Evolutionary conservation across 1,140 invertebrate genomes (phyloP).

Genomic region (Drosophila obscura): DNA sequence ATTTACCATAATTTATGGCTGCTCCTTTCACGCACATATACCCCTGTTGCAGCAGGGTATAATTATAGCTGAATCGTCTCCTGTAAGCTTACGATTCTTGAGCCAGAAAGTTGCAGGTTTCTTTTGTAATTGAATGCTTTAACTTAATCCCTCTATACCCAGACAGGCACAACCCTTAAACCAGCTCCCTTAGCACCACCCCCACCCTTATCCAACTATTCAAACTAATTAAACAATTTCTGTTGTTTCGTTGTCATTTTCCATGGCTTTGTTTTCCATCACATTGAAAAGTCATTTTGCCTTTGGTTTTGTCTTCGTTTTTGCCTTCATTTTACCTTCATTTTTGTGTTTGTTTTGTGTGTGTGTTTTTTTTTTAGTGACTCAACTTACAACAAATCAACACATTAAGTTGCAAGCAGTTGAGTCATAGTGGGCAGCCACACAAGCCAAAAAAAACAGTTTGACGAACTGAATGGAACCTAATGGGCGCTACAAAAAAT

Average conservation of each 20-base stretch:
- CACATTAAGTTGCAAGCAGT: conserved; percentile 48
- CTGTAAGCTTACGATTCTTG: neutral
- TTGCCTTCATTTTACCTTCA: too few relatives aligned
- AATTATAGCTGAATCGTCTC: too few relatives aligned
- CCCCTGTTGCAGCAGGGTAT: neutral
- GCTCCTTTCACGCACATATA: too few relatives aligned
- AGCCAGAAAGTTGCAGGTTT: conserved; percentile 5
- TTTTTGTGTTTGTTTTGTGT: neutral
- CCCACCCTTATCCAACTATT: conserved; percentile 17
- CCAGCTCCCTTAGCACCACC: neutral
- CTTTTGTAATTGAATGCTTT: conserved; percentile 12
- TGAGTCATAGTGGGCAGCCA: neutral
- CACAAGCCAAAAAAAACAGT: conserved; percentile 14
- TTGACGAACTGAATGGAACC: conserved; percentile 23
- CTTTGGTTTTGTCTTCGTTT: conserved; percentile 2
- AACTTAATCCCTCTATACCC: neutral
- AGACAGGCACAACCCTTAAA: neutral
- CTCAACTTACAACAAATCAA: conserved; percentile 60
- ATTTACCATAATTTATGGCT: too few relatives aligned
- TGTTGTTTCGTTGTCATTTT: conserved; percentile 2
- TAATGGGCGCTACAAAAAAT: neutral
- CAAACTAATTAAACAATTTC: conserved; percentile 57
- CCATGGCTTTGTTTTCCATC: conserved; percentile 10
- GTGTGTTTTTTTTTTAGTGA: conserved; percentile 41
- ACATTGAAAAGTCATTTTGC: conserved; percentile 46